These are phyloP conservation scores for Diorhabda elongata DNA, from an alignment of 1,140 invertebrate genomes.

Conservation along the genomic window DNA sequence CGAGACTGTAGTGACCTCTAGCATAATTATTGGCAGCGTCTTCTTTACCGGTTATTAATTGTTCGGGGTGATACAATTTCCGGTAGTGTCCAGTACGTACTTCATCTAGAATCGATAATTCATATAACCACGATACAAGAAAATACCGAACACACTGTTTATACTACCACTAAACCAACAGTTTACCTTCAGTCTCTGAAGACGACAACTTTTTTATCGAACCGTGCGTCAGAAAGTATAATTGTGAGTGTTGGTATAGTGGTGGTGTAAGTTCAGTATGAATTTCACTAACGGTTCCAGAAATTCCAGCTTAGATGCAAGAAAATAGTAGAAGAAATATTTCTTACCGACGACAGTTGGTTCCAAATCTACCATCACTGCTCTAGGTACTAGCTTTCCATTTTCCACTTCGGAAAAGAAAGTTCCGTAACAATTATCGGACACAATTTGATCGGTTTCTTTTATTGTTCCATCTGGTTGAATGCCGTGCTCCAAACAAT, in stretches of 20 bases:
- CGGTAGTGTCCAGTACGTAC: constrained; percentile 69
- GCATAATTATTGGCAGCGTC: constrained; percentile 86
- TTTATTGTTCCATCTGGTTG: constrained; percentile 62
- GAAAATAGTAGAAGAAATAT: not conserved
- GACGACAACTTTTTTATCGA: too few relatives aligned
- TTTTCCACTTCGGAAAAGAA: constrained; percentile 60
- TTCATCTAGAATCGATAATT: constrained; percentile 53
- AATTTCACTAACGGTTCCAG: too few relatives aligned
- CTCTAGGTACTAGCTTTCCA: constrained; percentile 71
- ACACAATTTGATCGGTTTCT: constrained; percentile 35
- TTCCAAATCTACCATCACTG: constrained; percentile 77
- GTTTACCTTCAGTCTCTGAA: too few relatives aligned
- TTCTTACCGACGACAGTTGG: constrained; percentile 62
- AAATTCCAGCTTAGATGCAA: not conserved
- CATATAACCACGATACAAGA: not conserved
- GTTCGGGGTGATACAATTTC: constrained; percentile 71
- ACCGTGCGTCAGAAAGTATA: too few relatives aligned
- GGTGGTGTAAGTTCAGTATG: too few relatives aligned
- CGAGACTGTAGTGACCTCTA: constrained; percentile 78
- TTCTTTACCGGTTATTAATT: constrained; percentile 76
- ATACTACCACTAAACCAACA: too few relatives aligned
- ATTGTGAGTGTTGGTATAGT: too few relatives aligned
- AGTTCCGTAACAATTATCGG: constrained; percentile 54
- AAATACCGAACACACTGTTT: too few relatives aligned
- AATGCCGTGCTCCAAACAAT: constrained; percentile 81